Conservation (phyloP, 2,113 vertebrate species). For the Edolisoma coerulescens region DNA sequence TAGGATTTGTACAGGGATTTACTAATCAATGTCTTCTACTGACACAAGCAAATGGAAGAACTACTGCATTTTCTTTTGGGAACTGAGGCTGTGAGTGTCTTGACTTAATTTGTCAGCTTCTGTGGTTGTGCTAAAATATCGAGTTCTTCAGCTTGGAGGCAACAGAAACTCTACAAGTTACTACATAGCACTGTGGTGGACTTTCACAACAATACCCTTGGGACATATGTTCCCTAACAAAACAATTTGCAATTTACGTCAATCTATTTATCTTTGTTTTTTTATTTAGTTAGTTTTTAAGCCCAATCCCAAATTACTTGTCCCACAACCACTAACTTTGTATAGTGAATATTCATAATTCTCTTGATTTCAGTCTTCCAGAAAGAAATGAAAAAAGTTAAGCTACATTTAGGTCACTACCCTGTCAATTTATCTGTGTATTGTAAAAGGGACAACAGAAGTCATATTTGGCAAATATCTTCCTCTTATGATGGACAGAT, state of each 20-base stretch:
- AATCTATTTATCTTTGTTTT: neutral
- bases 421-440: neutral
- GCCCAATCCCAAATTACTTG: neutral
- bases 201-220: neutral
- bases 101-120: neutral
- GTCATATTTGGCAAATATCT: neutral
- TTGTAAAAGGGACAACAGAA: neutral
- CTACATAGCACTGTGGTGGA: neutral
- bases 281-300: neutral
- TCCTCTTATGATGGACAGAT: neutral
- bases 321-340: neutral
- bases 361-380: neutral
- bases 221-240: neutral
- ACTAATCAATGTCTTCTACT: neutral
- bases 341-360: neutral
- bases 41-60: neutral
- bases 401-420: neutral
- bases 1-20: neutral
- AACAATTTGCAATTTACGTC: neutral
- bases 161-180: neutral
- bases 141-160: fast-evolving
- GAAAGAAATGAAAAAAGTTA: neutral
- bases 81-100: neutral
- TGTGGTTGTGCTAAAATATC: neutral
- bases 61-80: neutral